Evolutionary conservation across 92 coral and sea anemone species (phyloP), one percentile per base, ranked within the genome.

Genomic region (Phenganax stokvisi): DNA sequence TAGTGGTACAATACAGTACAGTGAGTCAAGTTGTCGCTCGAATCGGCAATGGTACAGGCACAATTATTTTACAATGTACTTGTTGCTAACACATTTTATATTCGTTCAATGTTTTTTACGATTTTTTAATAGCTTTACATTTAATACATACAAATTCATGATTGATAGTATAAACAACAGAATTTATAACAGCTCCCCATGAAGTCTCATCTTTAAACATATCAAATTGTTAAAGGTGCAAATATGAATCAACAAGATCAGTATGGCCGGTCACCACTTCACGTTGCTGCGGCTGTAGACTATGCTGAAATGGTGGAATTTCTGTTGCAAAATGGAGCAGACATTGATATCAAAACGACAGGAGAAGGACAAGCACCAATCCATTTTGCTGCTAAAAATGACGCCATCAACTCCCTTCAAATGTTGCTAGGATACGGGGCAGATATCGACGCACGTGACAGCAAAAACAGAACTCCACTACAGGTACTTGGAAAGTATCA

Each of bases 281-380:
- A 76, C 27, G 81, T 76, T 31, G 81, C 81, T 30, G 81, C 81
- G 15, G 81, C 81, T 58, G 81, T 76, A 10, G 69, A 76, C 62
- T 76, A 76, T 70, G 81, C 81, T 15, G 81, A 76, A 76, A 76
- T 76, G 81, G 81, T 76, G 25, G 81, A 76, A 76, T 76, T 76
- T 60, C 81, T 76, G 29, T 17, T 76, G 25, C 54, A 76, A 57
- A 76, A 76, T 57, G 71, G 71, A 13, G 81, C 81, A 3, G 71
- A 76, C 31, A 58, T 76, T 62, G 56, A 76, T 60, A 76, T 60
- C 59, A 31, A 76, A 25, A 76, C 81, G 12, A 27, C 61, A n/a
- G 81, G 81, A 8, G 81, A 76, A 58, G 65, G 52, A 76, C 81
- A 76, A 55, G 31, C 81, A 54, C 54, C 81, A 30, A 58, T 76